Conservation (phyloP, 2,113 vertebrate species). For the Tyto alba region DNA sequence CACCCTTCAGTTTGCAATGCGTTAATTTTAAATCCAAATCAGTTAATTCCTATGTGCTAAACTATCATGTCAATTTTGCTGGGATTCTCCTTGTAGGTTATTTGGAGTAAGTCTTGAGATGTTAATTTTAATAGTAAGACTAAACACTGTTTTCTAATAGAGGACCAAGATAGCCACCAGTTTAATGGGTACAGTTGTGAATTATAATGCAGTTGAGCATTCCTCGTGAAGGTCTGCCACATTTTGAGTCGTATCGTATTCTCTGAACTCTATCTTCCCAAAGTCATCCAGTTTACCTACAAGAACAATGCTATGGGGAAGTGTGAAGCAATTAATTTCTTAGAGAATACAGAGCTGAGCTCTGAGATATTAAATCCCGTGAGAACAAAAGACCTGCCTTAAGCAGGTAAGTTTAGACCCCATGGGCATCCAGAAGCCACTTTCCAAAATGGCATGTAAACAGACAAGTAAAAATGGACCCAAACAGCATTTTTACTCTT, state of each 20-base stretch:
- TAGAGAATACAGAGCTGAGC: not conserved
- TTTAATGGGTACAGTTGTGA: not conserved
- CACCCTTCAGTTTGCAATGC: not conserved
- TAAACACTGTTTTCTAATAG: not conserved
- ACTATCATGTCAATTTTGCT: not conserved
- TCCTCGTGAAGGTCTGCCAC: not conserved
- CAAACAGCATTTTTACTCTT: not conserved
- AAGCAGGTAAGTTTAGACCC: not conserved
- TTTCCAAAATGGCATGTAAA: not conserved
- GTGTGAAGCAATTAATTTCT: not conserved
- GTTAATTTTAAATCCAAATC: not conserved
- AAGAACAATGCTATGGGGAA: not conserved
- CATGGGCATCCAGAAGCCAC: not conserved
- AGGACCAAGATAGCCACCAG: not conserved
- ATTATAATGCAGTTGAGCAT: not conserved
- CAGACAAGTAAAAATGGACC: not conserved
- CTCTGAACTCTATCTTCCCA: not conserved
- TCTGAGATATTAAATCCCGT: not conserved
- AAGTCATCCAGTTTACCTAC: not conserved
- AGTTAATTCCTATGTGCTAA: not conserved
- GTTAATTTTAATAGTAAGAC: not conserved
- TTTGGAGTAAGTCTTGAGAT: not conserved
- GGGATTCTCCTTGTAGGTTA: not conserved
- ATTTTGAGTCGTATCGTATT: not conserved
- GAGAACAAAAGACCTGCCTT: not conserved